Conservation (phyloP, 2,888 invertebrate genomes). For the Nasonovia ribisnigri region DNA sequence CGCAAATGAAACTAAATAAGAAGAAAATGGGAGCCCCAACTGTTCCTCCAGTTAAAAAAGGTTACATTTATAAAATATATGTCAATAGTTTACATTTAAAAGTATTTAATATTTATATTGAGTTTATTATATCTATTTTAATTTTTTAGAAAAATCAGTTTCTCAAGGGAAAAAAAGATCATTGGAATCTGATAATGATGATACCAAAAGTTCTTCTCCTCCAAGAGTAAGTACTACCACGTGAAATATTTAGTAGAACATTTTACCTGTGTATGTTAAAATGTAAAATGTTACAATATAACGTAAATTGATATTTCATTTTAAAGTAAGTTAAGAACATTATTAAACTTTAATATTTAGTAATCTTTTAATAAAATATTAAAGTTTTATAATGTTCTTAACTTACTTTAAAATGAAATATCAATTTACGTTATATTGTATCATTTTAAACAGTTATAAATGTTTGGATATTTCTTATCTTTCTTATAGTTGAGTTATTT, state of each 20-base stretch:
- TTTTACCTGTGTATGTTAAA: rapidly evolving
- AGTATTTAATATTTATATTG: not conserved
- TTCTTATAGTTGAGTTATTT: too few relatives aligned
- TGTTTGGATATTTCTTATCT: too few relatives aligned
- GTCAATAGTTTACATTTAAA: not conserved
- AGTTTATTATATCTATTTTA: not conserved
- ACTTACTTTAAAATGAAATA: too few relatives aligned
- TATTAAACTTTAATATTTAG: too few relatives aligned
- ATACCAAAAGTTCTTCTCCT: conserved; percentile 49
- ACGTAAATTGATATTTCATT: too few relatives aligned
- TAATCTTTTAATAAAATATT: too few relatives aligned
- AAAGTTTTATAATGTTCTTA: too few relatives aligned
- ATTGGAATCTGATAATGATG: conserved; percentile 51
- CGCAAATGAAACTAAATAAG: conserved; percentile 46
- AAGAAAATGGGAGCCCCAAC: conserved; percentile 43
- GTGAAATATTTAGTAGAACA: not conserved
- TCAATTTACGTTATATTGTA: not conserved
- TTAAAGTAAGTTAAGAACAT: too few relatives aligned
- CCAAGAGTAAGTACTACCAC: conserved; percentile 42
- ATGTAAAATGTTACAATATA: too few relatives aligned
- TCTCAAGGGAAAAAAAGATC: conserved; percentile 51
- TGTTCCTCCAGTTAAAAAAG: conserved; percentile 51
- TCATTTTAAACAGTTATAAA: not conserved
- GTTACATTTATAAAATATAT: not conserved
- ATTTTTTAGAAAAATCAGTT: conserved; percentile 49